These are phyloP conservation scores for Drosophila kanekoi DNA, from an alignment of 2,888 invertebrate species.

Conservation along the genomic window DNA sequence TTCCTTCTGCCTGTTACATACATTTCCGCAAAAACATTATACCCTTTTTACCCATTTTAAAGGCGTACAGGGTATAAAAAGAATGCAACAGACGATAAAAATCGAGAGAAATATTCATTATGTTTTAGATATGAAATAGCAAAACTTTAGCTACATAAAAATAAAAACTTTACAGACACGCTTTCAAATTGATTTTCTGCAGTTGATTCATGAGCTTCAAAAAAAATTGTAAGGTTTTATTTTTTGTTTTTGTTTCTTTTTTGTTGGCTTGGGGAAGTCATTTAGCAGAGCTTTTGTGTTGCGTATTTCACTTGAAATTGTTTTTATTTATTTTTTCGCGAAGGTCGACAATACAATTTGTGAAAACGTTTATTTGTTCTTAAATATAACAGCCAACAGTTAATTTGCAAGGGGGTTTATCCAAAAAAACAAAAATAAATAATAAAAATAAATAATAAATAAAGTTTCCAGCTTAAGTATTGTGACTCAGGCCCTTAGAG, in stretches of 20 bases:
- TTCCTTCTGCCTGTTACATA: no score
- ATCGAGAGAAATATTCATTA: constrained; percentile 19
- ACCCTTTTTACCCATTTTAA: no score
- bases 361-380: constrained; percentile 57
- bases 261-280: constrained; percentile 49
- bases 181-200: constrained; percentile 60
- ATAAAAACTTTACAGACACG: constrained; percentile 50
- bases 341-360: constrained; percentile 60
- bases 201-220: constrained; percentile 53
- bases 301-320: constrained; percentile 59
- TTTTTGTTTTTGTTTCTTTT: constrained; percentile 1
- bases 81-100: constrained; percentile 34
- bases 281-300: constrained; percentile 58
- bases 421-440: constrained; percentile 10
- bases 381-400: constrained; percentile 52
- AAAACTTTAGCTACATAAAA: constrained; percentile 7
- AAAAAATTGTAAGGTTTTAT: constrained; percentile 22
- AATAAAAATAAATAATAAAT: constrained; percentile 8
- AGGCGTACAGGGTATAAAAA: no score
- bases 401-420: constrained; percentile 44
- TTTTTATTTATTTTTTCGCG: constrained; percentile 28
- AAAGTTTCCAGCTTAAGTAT: constrained; percentile 5
- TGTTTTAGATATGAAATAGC: constrained; percentile 22
- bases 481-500: constrained; percentile 39
- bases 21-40: no score